These are phyloP conservation scores for Hiodon alosoides DNA, from an alignment of 2,113 vertebrate species.

Conservation along the genomic window DNA sequence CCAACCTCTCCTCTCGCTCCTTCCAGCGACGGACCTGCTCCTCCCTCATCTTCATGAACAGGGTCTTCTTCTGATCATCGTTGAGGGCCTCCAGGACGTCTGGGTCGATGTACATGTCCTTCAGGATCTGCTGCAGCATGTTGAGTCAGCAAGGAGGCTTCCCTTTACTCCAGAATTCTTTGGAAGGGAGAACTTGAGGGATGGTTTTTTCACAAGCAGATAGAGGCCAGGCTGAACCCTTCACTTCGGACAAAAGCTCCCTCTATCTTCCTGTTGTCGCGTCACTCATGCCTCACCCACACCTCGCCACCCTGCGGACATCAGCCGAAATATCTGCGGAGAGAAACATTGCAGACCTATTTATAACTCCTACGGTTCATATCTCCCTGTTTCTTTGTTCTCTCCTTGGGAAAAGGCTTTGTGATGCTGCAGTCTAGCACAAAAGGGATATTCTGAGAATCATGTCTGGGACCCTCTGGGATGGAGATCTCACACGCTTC, in stretches of 20 bases:
- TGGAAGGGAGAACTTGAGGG: background rate
- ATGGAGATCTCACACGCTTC: too few relatives aligned
- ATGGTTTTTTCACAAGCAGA: background rate
- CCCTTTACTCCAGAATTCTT: background rate
- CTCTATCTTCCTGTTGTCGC: background rate
- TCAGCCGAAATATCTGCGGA: background rate
- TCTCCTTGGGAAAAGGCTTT: background rate
- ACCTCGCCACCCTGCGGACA: background rate
- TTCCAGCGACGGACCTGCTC: constrained; percentile 71
- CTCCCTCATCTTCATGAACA: constrained; percentile 72
- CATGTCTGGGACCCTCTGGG: too few relatives aligned
- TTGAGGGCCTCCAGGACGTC: constrained; percentile 66
- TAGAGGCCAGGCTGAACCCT: background rate
- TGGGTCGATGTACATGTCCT: constrained; percentile 71
- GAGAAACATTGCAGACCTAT: background rate
- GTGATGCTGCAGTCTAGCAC: too few relatives aligned
- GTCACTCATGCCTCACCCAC: background rate
- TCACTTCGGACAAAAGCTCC: background rate
- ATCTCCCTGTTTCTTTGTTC: background rate
- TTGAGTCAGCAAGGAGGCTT: constrained; percentile 12
- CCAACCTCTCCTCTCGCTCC: constrained; percentile 56
- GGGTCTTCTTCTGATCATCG: constrained; percentile 67
- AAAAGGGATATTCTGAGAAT: too few relatives aligned
- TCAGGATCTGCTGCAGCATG: constrained; percentile 70
- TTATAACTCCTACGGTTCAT: background rate